Conservation (phyloP, 2,113 vertebrate genomes). For the Bombycilla garrulus region DNA sequence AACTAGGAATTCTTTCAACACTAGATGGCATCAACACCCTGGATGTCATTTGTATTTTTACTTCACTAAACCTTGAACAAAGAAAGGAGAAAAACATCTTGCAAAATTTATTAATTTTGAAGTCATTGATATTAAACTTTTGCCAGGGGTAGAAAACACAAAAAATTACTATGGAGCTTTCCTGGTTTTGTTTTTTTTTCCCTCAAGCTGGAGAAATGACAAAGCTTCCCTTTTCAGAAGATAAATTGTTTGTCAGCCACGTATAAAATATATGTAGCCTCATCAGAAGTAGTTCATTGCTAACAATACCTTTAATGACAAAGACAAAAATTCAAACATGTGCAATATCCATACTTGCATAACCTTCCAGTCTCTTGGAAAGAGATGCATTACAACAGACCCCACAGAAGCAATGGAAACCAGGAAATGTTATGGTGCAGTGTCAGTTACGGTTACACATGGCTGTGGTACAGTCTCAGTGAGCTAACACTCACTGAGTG, state of each 20-base stretch:
- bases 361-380: neutral
- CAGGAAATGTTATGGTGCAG: neutral
- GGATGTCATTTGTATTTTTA: neutral
- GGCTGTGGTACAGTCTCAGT: neutral
- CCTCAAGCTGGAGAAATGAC: neutral
- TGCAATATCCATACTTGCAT: neutral
- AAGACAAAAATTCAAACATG: neutral
- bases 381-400: neutral
- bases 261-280: neutral
- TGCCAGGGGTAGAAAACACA: neutral
- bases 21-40: slow-evolving; percentile 38
- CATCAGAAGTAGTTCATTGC: neutral
- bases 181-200: neutral
- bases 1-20: neutral
- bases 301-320: neutral
- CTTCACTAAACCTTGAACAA: neutral
- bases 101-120: neutral
- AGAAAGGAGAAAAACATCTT: neutral
- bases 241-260: neutral
- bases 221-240: neutral
- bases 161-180: neutral
- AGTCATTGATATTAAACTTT: neutral
- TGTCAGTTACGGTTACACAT: neutral
- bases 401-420: neutral
- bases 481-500: neutral